phyloP scores from a whole-genome alignment of 2,113 vertebrate species.

The Callocephalon fimbriatum region DNA sequence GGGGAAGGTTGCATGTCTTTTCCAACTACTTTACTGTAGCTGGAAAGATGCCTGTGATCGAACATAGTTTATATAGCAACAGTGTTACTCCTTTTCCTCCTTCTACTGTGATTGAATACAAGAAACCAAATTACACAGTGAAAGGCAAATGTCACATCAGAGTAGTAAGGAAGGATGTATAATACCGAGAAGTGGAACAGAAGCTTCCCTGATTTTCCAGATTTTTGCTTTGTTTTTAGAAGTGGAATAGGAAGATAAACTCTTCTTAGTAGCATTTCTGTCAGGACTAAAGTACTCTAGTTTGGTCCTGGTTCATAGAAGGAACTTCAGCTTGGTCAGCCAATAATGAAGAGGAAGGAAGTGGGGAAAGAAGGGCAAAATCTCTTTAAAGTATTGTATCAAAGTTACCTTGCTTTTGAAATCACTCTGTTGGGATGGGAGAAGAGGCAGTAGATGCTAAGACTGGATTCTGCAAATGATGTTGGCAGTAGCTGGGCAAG shows the following conservation, averaged over 20 bases:
- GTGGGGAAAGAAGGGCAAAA: not conserved
- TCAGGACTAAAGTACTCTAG: not conserved
- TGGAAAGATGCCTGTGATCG: not conserved
- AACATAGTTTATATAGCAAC: not conserved
- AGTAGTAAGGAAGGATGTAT: not conserved
- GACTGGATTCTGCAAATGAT: not conserved
- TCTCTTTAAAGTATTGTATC: not conserved
- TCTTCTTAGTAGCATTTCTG: not conserved
- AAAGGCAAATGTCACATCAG: not conserved
- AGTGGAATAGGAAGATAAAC: not conserved
- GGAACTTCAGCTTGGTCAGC: not conserved
- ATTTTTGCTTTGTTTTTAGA: not conserved
- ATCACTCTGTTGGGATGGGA: not conserved
- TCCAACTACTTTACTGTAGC: not conserved
- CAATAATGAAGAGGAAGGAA: not conserved
- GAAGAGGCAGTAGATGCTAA: not conserved
- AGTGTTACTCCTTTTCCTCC: not conserved
- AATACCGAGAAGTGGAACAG: not conserved
- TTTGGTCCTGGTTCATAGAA: not conserved
- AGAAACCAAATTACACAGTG: not conserved
- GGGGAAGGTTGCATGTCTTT: not conserved
- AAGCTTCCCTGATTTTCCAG: not conserved
- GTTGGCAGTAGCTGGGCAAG: not conserved
- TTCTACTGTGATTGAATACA: not conserved
- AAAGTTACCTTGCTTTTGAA: not conserved